A percentile compares a stretch with the other conserved stretches of the same genome.
Conservation (phyloP, 2,888 invertebrate genomes). For the Mesochorus sp. region DNA sequence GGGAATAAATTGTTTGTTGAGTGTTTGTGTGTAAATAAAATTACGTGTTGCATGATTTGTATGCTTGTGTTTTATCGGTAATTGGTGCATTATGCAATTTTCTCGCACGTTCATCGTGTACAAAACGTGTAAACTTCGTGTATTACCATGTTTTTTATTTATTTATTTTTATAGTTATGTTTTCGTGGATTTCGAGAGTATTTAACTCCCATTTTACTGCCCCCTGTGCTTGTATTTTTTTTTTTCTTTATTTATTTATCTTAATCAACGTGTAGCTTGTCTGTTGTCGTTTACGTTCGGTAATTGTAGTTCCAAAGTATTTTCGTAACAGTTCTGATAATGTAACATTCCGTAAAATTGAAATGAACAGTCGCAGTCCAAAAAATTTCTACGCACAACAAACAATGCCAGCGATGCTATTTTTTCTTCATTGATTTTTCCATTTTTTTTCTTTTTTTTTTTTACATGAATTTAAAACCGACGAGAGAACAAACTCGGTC, state of each 20-base stretch:
- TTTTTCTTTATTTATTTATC: neutral
- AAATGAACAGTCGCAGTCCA: slow-evolving; percentile 59
- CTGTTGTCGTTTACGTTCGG: slow-evolving; percentile 18
- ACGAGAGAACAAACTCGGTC: slow-evolving; percentile 34
- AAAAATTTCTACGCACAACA: slow-evolving; percentile 66
- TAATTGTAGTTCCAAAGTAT: slow-evolving; percentile 19
- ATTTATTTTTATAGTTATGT: slow-evolving; percentile 1
- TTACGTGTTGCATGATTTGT: slow-evolving; percentile 12
- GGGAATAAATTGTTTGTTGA: neutral
- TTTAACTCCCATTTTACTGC: neutral
- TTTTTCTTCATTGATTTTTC: neutral
- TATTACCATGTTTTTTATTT: slow-evolving; percentile 1
- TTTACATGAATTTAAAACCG: neutral
- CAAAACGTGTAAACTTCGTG: neutral
- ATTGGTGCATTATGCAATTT: slow-evolving; percentile 33
- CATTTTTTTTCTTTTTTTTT: too few relatives aligned
- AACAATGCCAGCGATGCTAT: slow-evolving; percentile 65
- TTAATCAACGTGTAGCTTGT: slow-evolving; percentile 25
- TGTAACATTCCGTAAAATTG: slow-evolving; percentile 61
- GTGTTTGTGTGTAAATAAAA: neutral
- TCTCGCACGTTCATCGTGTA: neutral
- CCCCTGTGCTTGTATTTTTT: neutral
- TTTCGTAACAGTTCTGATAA: slow-evolving; percentile 33
- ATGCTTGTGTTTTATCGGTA: slow-evolving; percentile 20
- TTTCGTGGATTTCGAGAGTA: neutral